Base-by-base conservation (phyloP, 2,888 invertebrate species). In the Apamea crenata region DNA sequence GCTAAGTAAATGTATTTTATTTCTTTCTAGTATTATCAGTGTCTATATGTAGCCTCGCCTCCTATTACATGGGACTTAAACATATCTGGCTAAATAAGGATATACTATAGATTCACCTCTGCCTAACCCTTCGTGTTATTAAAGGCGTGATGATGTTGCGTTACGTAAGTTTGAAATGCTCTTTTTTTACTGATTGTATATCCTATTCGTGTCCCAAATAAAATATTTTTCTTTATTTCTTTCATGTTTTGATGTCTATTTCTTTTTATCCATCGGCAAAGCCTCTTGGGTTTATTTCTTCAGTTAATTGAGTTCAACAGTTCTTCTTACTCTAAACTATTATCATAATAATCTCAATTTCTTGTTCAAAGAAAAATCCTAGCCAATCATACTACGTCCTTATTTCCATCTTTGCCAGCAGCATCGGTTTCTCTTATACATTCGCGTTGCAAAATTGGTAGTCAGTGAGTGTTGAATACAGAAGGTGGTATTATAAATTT, bases 401-500 rank as follows among this genome's bases (percentile, higher is more conserved):
- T 53, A 77, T 61, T 78, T 29, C 67, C 53, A 65, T 67, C 36
- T 87, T 84, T 85, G 78, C 14, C 79, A 10, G 82, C 40, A 81
- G 65, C 88, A 88, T 86, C 81, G 81, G 82, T 79, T 81, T 92
- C 77, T 88, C 88, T 91, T 91, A 92, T 93, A 90, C 92, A 91
- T 90, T 92, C 90, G 79, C 83, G 75, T 88, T 88, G 86, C 91
- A 88, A 91, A 93, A 94, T 95, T 95, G 94, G 94, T 93, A 91
- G 91, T 91, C 93, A 87, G 83, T 89, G 94, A 93, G 95, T 94
- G 94, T 94, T 93, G 96, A 95, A 96, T 96, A 95, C 95, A 95
- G 95, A 93, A 95, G 95, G 93, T 91, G 85, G 90, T 91, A 96
- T 96, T 96, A 96, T 96, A 96, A 95, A 95, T 96, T 96, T 96